Evolutionary conservation across 2,797 vertebrate genomes (phyloP), one percentile per base, ranked within the genome.

Genomic region (Chaunax sp.): DNA sequence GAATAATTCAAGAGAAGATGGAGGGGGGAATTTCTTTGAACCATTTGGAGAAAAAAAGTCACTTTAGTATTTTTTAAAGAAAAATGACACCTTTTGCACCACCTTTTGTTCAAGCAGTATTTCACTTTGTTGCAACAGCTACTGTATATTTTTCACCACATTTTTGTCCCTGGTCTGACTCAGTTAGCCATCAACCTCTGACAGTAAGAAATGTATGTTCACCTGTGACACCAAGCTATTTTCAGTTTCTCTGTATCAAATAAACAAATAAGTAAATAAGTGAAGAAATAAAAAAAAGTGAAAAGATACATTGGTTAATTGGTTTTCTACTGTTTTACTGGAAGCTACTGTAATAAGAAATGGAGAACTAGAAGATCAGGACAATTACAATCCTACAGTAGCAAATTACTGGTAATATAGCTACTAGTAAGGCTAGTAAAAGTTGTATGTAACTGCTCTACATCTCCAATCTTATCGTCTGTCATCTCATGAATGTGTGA

Each of bases 21-120:
- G 43, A 69, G 52, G 56, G 46, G 2, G 37, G 41, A 46, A 23
- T 45, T 78, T 72, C 37, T 52, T 28, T 35, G 26, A 73, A 71
- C 51, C 60, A 55, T 70, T 70, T 79, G 64, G 76, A 5, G n/a
- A 49, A 75, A 74, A 82, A 81, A 80, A 50, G 55, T 69, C 49
- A 40, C 69, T 71, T 33, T 19, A 10, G 59, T 61, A 28, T 15
- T 74, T 80, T 80, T 77, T 54, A 56, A 72, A 69, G 69, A 75
- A 68, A 84, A 75, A 72, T 54, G 38, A 12, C 14, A 16, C 9
- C 3, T 37, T 11, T 11, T 37, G 3, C 35, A 37, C 13, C 35
- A 37, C 45, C 47, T 50, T 72, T 57, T 59, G 53, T 69, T 66
- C 12, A 22, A 54, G 52, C 53, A 54, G 64, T 81, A 55, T 51